Base-by-base conservation (phyloP, 2,113 vertebrate species). In the Mesembrinibis cayennensis region DNA sequence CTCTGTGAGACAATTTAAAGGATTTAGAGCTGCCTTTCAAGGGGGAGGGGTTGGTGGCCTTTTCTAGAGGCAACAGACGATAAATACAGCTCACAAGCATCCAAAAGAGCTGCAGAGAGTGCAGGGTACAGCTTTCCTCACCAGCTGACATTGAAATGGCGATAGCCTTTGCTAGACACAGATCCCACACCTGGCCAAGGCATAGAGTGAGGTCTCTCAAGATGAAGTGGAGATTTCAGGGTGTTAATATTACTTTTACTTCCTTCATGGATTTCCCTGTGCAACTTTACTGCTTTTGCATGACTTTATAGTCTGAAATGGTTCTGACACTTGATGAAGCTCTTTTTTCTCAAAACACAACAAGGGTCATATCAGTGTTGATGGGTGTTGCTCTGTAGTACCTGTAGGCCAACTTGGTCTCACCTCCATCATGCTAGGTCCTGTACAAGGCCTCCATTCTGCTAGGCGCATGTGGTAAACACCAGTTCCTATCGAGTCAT, bases 1-100 rank as follows among this genome's bases (percentile, higher is more conserved):
- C 82, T 88, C 90, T 82, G 71, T 90, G 96, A 95, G 89, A 80
- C 97, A 87, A 95, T 95, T 96, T 95, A 96, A 96, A 93, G 93
- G 96, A 93, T 95, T 97, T 95, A 81, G 79, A 92, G 66, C 66
- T 96, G 89, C 50, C 72, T 92, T 95, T 92, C 86, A 96, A 95
- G 76, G 82, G 81, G 78, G 84, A 91, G 88, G 89, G 78, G 17
- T 73, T 95, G 58, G 84, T 92, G 78, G 87, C 78, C 91, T 94
- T 95, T 96, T 97, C 89, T 91, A 80, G 93, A 95, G 42, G 84
- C 80, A 89, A 58, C 70, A 77, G 30, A 55, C 1, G 55, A 67
- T 87, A 94, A 95, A 93, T 85, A 70, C 80, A 91, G 50, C 62
- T 91, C 67, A 85, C 73, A 89, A 79, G 65, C 70, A 80, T 77